Evolutionary conservation across 2,888 invertebrate genomes (phyloP).

Genomic region (Rhodophaea formosa): DNA sequence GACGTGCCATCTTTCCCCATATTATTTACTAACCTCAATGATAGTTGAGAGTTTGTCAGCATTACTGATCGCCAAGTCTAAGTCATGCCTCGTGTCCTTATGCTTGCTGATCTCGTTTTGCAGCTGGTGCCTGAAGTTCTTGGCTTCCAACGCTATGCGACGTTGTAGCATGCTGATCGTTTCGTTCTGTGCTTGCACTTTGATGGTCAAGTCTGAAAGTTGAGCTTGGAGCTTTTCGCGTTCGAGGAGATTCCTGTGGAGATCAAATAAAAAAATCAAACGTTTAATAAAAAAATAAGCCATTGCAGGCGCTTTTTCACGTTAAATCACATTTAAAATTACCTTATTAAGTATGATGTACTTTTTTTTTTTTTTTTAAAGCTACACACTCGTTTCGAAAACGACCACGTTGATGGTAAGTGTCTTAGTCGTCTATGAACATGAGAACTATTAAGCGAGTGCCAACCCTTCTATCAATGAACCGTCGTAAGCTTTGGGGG

Average conservation of each 20-base stretch:
- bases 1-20: no score
- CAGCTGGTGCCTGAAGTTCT: conserved; percentile 87
- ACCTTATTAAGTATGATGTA: no score
- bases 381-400: no score
- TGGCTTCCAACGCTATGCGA: conserved; percentile 86
- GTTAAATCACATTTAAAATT: no score
- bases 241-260: conserved; percentile 83
- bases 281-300: neutral
- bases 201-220: conserved; percentile 77
- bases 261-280: no score
- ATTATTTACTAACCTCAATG: conserved; percentile 69
- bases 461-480: no score
- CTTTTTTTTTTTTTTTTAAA: neutral
- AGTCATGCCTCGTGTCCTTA: conserved; percentile 85
- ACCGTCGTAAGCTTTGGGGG: no score
- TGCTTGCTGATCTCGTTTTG: conserved; percentile 85
- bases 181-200: conserved; percentile 83
- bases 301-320: no score
- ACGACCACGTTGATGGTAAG: no score
- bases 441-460: no score
- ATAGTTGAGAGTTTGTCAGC: conserved; percentile 82
- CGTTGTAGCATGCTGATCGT: conserved; percentile 84
- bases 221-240: conserved; percentile 87
- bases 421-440: no score
- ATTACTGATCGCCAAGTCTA: conserved; percentile 83